Conservation (phyloP, 2,113 vertebrate species). For the Ochotona curzoniae region DNA sequence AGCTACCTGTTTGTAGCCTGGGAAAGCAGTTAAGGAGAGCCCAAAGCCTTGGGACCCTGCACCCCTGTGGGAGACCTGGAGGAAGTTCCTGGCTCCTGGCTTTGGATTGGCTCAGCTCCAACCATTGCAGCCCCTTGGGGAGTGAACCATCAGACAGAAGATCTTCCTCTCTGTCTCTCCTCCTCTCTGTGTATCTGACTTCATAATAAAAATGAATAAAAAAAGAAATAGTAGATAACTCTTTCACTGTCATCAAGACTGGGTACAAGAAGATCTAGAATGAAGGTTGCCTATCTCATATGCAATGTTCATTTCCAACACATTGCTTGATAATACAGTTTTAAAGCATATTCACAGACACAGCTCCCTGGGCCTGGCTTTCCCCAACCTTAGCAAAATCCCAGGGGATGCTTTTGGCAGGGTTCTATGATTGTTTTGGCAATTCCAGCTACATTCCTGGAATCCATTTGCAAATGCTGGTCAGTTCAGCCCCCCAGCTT, state of each 20-base stretch:
- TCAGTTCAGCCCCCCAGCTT: neutral
- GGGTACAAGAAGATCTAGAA: neutral
- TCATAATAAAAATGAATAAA: too few relatives aligned
- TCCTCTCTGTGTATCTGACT: too few relatives aligned
- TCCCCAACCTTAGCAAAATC: constrained; percentile 22
- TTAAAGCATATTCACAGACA: neutral
- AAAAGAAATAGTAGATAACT: neutral
- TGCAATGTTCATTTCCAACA: neutral
- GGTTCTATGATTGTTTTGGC: constrained; percentile 41
- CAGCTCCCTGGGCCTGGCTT: neutral
- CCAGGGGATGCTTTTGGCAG: constrained; percentile 40
- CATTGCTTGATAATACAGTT: neutral
- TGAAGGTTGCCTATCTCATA: neutral
- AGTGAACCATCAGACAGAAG: too few relatives aligned
- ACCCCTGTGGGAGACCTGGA: too few relatives aligned
- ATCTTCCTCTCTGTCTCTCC: too few relatives aligned
- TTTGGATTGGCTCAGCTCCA: too few relatives aligned
- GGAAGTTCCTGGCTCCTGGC: too few relatives aligned
- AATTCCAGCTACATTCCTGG: constrained; percentile 63
- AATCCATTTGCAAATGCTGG: constrained; percentile 69
- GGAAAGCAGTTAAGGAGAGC: too few relatives aligned
- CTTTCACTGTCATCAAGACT: neutral
- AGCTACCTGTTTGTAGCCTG: too few relatives aligned
- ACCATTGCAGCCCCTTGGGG: too few relatives aligned
- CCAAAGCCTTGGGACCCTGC: too few relatives aligned